Conservation (phyloP, 2,113 vertebrate genomes). For the Gymnarchus niloticus region DNA sequence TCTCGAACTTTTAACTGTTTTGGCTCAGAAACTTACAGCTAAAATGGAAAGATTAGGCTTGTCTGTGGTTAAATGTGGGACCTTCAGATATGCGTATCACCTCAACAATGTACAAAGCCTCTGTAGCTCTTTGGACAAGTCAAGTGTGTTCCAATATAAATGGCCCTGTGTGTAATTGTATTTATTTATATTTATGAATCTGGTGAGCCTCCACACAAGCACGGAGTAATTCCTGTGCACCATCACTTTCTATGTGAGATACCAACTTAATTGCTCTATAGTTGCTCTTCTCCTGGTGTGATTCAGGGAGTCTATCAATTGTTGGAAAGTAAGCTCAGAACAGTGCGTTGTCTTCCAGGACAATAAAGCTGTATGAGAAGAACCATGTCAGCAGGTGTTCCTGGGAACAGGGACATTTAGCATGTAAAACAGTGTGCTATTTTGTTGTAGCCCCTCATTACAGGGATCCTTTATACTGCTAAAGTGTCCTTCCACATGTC, state of each 20-base stretch:
- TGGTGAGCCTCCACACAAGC: background rate
- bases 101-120: background rate
- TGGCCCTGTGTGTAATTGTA: background rate
- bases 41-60: background rate
- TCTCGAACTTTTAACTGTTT: background rate
- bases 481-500: background rate
- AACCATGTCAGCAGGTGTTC: background rate
- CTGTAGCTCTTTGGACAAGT: background rate
- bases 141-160: background rate
- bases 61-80: background rate
- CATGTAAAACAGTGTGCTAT: background rate
- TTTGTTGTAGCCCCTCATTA: background rate
- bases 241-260: background rate
- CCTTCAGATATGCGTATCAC: background rate
- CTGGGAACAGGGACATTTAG: background rate
- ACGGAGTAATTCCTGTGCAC: background rate
- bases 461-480: background rate
- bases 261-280: background rate
- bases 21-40: background rate
- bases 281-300: background rate
- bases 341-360: too few species aligned
- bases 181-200: background rate
- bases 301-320: background rate
- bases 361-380: background rate
- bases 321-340: background rate